Evolutionary conservation across 2,888 invertebrate species (phyloP).

Genomic region (Clostera curtula): DNA sequence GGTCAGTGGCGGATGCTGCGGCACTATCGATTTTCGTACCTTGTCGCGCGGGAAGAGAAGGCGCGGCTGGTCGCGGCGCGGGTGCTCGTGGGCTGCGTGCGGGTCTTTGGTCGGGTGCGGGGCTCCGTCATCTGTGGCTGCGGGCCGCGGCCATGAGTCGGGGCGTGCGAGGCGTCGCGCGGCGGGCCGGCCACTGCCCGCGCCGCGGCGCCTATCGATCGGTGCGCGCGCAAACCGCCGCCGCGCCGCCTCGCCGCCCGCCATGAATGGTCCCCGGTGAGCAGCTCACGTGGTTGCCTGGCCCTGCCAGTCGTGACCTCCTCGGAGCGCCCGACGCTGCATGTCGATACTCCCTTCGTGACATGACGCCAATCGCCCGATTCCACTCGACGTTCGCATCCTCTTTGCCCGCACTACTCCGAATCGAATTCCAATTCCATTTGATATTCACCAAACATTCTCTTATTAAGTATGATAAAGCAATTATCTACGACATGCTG

Average conservation of each 20-base stretch:
- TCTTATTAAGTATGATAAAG: too few species aligned
- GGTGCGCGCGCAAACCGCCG: slow-evolving; percentile 64
- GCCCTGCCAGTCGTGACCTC: slow-evolving; percentile 36
- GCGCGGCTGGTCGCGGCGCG: slow-evolving; percentile 35
- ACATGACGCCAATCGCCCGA: slow-evolving; percentile 13
- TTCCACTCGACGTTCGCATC: slow-evolving; percentile 7
- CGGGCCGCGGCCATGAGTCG: slow-evolving; percentile 28
- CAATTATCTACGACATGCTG: too few species aligned
- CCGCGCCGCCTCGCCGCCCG: slow-evolving; percentile 46
- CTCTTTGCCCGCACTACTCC: too few species aligned
- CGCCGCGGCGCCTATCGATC: slow-evolving; percentile 47
- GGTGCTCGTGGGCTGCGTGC: slow-evolving; percentile 46
- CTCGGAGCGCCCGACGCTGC: slow-evolving; percentile 24
- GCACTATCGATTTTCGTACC: slow-evolving; percentile 62
- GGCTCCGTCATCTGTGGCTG: slow-evolving; percentile 72
- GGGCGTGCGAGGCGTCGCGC: slow-evolving; percentile 55
- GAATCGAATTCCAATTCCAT: too few species aligned
- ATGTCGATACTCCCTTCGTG: slow-evolving; percentile 28
- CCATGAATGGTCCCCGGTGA: slow-evolving; percentile 64
- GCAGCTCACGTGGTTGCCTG: slow-evolving; percentile 62
- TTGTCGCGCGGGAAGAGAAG: slow-evolving; percentile 40
- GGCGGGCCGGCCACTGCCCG: slow-evolving; percentile 63
- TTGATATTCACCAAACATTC: too few species aligned
- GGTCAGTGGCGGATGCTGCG: slow-evolving; percentile 43
- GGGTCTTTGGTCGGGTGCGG: slow-evolving; percentile 51